These are phyloP conservation scores for Cliona cf. orientalis DNA, from an alignment of 37 sponge, comb jelly and placozoan genomes.

Conservation along the genomic window DNA sequence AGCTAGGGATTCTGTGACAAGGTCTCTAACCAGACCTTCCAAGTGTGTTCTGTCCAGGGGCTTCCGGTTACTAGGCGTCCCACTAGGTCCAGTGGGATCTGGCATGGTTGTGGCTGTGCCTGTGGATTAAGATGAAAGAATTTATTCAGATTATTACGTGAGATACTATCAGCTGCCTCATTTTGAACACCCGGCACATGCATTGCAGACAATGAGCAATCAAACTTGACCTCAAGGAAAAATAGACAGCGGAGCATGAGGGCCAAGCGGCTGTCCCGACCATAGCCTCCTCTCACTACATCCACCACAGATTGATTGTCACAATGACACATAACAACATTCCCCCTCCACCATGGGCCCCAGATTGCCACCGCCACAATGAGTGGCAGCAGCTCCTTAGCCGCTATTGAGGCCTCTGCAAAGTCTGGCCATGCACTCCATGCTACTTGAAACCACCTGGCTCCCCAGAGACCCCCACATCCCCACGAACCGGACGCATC, in stretches of 20 bases:
- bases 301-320: no score
- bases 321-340: no score
- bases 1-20: background rate
- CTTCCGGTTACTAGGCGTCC: background rate
- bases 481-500: slow-evolving; percentile 20
- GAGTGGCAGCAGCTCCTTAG: no score
- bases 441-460: slow-evolving; percentile 2
- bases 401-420: slow-evolving; percentile 6
- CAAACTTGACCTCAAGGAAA: slow-evolving; percentile 13
- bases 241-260: slow-evolving; percentile 23
- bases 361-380: no score
- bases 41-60: background rate
- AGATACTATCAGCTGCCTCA: background rate
- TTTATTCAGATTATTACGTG: background rate
- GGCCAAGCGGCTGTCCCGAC: background rate
- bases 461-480: slow-evolving; percentile 5
- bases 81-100: background rate
- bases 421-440: slow-evolving; percentile 21
- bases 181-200: slow-evolving; percentile 2
- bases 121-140: slow-evolving; percentile 17
- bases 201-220: background rate
- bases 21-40: slow-evolving; percentile 6
- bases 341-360: no score
- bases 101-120: background rate
- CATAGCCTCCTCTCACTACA: background rate